Evolutionary conservation across 1,140 invertebrate species (phyloP).

Genomic region (Apis florea): DNA sequence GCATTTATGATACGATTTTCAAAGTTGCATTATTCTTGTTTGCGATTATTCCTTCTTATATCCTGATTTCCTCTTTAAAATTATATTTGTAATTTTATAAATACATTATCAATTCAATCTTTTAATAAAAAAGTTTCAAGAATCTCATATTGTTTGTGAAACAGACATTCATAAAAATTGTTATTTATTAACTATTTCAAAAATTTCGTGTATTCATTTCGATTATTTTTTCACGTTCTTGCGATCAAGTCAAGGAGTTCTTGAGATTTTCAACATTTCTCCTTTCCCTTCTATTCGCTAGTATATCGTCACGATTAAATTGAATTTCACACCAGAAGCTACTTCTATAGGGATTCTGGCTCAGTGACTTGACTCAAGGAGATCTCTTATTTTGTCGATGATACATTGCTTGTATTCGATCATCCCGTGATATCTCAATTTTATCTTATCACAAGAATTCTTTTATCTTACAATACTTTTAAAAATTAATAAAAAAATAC

Average conservation of each 20-base stretch:
- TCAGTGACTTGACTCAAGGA: not conserved
- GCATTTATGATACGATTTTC: not conserved
- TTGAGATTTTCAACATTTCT: not conserved
- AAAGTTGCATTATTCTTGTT: not conserved
- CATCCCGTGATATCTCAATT: not conserved
- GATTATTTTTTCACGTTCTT: not conserved
- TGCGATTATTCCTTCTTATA: not conserved
- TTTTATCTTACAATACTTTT: not conserved
- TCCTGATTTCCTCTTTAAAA: not conserved
- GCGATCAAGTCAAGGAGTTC: not conserved
- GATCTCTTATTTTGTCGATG: not conserved
- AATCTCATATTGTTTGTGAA: not conserved
- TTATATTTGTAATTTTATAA: too few relatives aligned
- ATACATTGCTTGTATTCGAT: not conserved
- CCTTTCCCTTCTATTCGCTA: not conserved
- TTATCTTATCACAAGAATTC: not conserved
- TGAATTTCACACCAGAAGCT: slow-evolving; percentile 27
- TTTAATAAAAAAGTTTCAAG: not conserved
- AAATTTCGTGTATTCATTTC: not conserved
- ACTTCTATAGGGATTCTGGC: not conserved
- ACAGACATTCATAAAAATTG: not conserved
- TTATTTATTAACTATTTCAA: not conserved
- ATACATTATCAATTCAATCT: too few relatives aligned
- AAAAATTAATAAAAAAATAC: too few relatives aligned
- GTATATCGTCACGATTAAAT: slow-evolving; percentile 24